phyloP scores from a whole-genome alignment of 2,797 vertebrate genomes.

The Saxicola maurus region DNA sequence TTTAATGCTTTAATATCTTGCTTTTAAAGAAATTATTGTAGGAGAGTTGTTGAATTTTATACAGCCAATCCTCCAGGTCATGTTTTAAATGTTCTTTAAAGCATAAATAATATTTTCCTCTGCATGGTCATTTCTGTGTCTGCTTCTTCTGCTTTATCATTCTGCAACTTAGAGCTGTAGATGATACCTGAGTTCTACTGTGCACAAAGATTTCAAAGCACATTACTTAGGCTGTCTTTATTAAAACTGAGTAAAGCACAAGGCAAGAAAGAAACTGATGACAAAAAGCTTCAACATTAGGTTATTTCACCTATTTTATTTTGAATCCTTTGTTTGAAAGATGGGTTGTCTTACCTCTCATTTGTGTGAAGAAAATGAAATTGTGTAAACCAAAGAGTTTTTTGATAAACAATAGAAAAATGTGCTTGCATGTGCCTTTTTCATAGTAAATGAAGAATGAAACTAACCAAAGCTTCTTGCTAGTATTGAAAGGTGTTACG shows the following conservation, averaged over 20 bases:
- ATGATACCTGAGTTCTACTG: neutral
- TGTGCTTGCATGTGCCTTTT: neutral
- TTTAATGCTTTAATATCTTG: neutral
- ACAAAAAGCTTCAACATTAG: fast-evolving
- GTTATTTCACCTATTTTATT: neutral
- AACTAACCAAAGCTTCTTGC: neutral
- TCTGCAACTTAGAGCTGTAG: neutral
- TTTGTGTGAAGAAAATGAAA: neutral
- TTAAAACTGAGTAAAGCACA: neutral
- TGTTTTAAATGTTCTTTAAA: neutral
- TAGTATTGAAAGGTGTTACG: neutral
- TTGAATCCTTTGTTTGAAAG: neutral
- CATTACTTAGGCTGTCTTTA: neutral
- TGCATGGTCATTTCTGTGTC: neutral
- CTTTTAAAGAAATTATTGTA: neutral
- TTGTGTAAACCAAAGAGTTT: neutral
- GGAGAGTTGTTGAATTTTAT: neutral
- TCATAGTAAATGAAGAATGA: neutral
- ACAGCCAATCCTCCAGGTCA: neutral
- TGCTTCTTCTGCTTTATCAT: neutral
- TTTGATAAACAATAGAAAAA: neutral
- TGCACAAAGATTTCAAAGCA: neutral
- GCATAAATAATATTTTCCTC: neutral
- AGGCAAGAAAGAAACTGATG: neutral
- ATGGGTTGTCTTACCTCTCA: neutral